Evolutionary conservation across 2,888 invertebrate genomes (phyloP), one percentile per base, ranked within the genome.

Genomic region (Euspilapteryx auroguttella): DNA sequence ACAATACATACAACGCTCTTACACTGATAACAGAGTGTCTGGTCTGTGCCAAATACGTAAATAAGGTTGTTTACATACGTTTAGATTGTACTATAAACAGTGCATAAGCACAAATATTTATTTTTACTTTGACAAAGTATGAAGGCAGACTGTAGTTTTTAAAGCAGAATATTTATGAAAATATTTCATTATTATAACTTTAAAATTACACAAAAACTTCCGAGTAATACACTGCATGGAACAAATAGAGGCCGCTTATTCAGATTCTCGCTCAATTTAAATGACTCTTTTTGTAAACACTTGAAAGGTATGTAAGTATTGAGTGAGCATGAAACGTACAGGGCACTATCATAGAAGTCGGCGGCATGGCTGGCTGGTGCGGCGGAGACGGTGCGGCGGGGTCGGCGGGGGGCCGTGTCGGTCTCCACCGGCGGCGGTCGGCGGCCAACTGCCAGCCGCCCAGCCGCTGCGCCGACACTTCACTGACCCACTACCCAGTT

Each of bases 291-390:
- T n/a, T n/a, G n/a, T n/a, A n/a, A n/a, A n/a, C n/a, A n/a, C n/a
- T n/a, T n/a, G n/a, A n/a, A n/a, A n/a, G n/a, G n/a, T n/a, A n/a
- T n/a, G n/a, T n/a, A n/a, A n/a, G n/a, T n/a, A n/a, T n/a, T n/a
- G n/a, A n/a, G n/a, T n/a, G n/a, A n/a, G n/a, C n/a, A n/a, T n/a
- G 36, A 47, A 49, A 75, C 75, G 65, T 59, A 73, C 73, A 75
- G 53, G 66, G 71, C 55, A 75, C 73, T 52, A 75, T 63, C 66
- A 71, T 73, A 43, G 75, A 66, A 38, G 73, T 73, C 42, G 75
- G 75, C 55, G 75, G 75, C 75, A 75, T 75, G 59, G 47, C 56
- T 62, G 55, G 56, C n/a, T n/a, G n/a, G 53, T 45, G 42, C 28
- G 31, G 25, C 27, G 42, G 12, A 15, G 10, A 26, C 17, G 45